Base-by-base conservation (phyloP, 2,113 vertebrate species). In the Trogon melanurus region DNA sequence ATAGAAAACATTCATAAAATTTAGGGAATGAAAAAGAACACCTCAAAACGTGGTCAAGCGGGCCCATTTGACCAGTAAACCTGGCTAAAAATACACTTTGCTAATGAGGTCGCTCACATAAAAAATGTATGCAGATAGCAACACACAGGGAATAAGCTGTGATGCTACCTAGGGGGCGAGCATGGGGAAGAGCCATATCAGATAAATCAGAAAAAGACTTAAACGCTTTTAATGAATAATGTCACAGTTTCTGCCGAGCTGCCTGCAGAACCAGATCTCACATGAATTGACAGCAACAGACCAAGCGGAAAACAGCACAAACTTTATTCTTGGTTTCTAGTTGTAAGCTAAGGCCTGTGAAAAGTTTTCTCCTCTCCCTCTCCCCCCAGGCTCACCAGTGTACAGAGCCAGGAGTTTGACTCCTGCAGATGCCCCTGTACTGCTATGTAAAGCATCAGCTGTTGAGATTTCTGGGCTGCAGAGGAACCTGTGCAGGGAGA, bases 391-490 rank as follows among this genome's bases (percentile, higher is more conserved):
- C 16, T 62, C 51, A 61, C 29, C 23, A 16, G 23, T 11, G 19
- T 8, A 26, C 3, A 29, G 26, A 67, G n/a, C 13, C 10, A 54
- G 58, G 45, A 48, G 13, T 38, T 69, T 60, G 60, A 54, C 8
- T 71, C 23, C 44, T 34, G 14, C 0, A 0, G 16, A 23, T 73
- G 11, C 18, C 12, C 48, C 30, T 56, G 20, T 41, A 54, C 30
- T 3, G 0, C 38, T 44, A 1, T 10, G 19, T 56, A 22, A 53
- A 34, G n/a, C 14, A 34, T 1, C 17, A 47, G 23, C 16, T 48
- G 10, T 6, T 30, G 26, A 61, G 47, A 27, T 71, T 75, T 88
- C 57, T 66, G 73, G 61, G 57, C 18, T 22, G 53, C 57, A 34
- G 45, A 70, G 34, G 9, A 79, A 22, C 11, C 44, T 64, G 29